Percentiles rank a stretch among this genome's conserved stretches.
These are phyloP conservation scores for Delphinapterus leucas DNA, from an alignment of 2,113 vertebrate genomes.

Conservation along the genomic window DNA sequence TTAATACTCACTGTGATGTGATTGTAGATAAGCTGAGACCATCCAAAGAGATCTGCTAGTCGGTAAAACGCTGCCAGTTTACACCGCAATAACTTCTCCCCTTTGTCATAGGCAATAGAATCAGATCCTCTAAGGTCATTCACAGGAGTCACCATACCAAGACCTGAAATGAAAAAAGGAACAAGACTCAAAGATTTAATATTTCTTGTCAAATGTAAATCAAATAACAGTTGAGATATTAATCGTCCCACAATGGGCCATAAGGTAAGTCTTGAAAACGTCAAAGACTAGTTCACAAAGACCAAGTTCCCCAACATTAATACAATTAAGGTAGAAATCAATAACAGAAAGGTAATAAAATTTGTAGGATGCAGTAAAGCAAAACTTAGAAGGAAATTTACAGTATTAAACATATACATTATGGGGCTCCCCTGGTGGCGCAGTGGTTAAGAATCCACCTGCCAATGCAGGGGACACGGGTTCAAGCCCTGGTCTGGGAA, in stretches of 20 bases:
- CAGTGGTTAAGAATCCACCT: too few species aligned
- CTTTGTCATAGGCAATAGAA: constrained; percentile 98
- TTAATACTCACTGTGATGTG: constrained; percentile 93
- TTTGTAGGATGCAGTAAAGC: not conserved
- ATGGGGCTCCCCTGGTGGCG: too few species aligned
- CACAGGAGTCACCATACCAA: constrained; percentile 98
- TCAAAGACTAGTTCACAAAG: not conserved
- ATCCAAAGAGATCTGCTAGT: constrained; percentile 95
- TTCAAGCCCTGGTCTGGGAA: too few species aligned
- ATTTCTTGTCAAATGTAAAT: not conserved
- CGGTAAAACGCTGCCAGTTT: constrained; percentile 97
- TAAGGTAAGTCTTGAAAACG: not conserved
- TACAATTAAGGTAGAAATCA: not conserved
- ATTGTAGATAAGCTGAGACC: constrained; percentile 99
- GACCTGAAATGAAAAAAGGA: constrained; percentile 82
- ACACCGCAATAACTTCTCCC: constrained; percentile 95
- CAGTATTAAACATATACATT: not conserved
- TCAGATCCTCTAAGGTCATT: constrained; percentile 97
- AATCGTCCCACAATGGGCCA: not conserved
- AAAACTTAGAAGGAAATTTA: not conserved
- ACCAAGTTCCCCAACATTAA: not conserved
- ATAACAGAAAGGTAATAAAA: not conserved
- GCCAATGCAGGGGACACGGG: too few species aligned
- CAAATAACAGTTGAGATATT: not conserved
- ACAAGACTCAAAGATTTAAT: not conserved